phyloP scores from a whole-genome alignment of 2,888 invertebrate genomes.

The Hyles lineata region DNA sequence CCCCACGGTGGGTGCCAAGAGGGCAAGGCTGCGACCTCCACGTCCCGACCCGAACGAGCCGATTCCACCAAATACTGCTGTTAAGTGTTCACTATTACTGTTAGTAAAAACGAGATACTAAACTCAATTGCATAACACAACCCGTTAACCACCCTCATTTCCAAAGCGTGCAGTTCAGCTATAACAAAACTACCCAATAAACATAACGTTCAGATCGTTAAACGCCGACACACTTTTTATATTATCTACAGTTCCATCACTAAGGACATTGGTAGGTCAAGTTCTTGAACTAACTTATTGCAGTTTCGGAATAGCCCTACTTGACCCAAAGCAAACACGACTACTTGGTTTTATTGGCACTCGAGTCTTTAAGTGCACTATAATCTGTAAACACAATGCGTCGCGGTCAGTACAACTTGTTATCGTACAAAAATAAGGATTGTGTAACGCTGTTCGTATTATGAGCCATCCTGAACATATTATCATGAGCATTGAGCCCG shows the following conservation, averaged over 20 bases:
- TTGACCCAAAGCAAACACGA: constrained; percentile 35
- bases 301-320: constrained; percentile 33
- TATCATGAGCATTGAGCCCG: neutral
- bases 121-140: neutral
- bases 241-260: neutral
- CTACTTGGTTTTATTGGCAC: constrained; percentile 39
- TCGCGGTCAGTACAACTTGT: neutral
- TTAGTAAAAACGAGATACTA: neutral
- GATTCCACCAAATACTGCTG: neutral
- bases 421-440: neutral
- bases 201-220: neutral
- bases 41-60: constrained; percentile 33
- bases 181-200: neutral
- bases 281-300: constrained; percentile 42
- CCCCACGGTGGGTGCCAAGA: constrained; percentile 59
- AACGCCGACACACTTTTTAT: neutral
- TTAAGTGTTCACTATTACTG: neutral
- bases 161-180: neutral
- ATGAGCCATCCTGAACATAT: neutral
- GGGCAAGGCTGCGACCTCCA: constrained; percentile 65
- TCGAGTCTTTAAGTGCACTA: constrained; percentile 28
- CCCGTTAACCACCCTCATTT: neutral
- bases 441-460: neutral
- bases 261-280: constrained; percentile 40
- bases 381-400: neutral